Evolutionary conservation across 2,113 vertebrate species (phyloP).

Genomic region (Caranx ignobilis): DNA sequence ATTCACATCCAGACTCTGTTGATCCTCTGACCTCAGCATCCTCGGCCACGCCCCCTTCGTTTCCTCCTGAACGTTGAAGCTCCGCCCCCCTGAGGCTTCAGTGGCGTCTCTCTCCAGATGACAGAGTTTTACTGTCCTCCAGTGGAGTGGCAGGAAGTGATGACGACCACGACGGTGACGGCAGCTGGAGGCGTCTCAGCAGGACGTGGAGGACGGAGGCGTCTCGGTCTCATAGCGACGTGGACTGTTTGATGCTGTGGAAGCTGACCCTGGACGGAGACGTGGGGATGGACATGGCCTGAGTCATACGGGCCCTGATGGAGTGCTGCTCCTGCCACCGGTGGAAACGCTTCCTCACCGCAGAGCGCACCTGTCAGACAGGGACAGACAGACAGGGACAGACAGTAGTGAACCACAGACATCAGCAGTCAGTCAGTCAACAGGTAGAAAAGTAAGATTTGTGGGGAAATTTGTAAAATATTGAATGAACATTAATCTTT

Average conservation of each 20-base stretch:
- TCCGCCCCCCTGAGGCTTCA: constrained; percentile 55
- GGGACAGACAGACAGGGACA: too few species aligned
- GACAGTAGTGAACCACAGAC: too few species aligned
- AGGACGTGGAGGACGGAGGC: constrained; percentile 7
- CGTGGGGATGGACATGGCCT: constrained; percentile 98
- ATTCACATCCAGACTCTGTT: constrained; percentile 59
- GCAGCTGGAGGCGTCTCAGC: constrained; percentile 41
- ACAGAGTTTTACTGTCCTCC: constrained; percentile 52
- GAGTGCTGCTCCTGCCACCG: constrained; percentile 97
- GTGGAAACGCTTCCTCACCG: constrained; percentile 92
- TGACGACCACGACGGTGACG: constrained; percentile 26
- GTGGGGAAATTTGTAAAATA: too few species aligned
- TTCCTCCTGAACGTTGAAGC: constrained; percentile 33
- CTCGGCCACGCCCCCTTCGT: constrained; percentile 6
- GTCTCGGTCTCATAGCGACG: constrained; percentile 71
- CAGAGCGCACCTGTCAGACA: constrained; percentile 88
- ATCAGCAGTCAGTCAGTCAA: too few species aligned
- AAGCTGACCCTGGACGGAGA: constrained; percentile 96
- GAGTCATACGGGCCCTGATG: constrained; percentile 89
- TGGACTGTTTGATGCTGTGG: constrained; percentile 98
- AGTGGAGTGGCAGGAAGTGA: constrained; percentile 53
- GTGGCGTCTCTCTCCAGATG: constrained; percentile 30
- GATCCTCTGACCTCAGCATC: constrained; percentile 59
- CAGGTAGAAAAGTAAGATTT: too few species aligned
- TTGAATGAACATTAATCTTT: too few species aligned